These are phyloP conservation scores for Coronaproctus castanopsis DNA, from an alignment of 2,888 invertebrate species.

Conservation along the genomic window DNA sequence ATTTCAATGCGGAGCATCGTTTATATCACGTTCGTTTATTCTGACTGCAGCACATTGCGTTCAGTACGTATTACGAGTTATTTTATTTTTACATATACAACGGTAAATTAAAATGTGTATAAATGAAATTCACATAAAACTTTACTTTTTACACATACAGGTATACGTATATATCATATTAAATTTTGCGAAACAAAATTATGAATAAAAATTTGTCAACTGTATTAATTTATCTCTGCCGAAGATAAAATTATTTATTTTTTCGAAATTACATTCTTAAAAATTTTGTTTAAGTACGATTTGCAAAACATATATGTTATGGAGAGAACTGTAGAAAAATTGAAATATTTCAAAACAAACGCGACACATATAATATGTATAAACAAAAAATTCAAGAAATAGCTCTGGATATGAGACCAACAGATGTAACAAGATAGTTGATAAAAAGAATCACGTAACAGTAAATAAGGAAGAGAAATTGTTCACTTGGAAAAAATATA, in stretches of 20 bases:
- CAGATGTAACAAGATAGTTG: neutral
- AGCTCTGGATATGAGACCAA: neutral
- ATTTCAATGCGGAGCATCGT: conserved; percentile 63
- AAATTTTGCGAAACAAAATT: too few species aligned
- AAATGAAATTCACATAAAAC: too few species aligned
- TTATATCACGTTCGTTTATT: conserved; percentile 53
- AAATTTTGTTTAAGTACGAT: neutral
- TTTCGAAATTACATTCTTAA: neutral
- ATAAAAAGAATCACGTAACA: neutral
- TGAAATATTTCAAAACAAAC: neutral
- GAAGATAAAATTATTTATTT: too few species aligned
- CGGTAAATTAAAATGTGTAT: too few species aligned
- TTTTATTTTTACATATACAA: too few species aligned
- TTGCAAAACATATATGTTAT: neutral
- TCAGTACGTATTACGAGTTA: too few species aligned
- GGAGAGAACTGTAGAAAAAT: neutral
- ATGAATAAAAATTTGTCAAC: too few species aligned
- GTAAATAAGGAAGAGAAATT: neutral
- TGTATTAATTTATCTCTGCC: too few species aligned
- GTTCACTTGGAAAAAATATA: neutral
- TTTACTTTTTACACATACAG: too few species aligned
- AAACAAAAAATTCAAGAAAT: too few species aligned
- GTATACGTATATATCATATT: too few species aligned
- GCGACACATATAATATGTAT: neutral
- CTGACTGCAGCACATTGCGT: conserved; percentile 68